Evolutionary conservation across 2,797 vertebrate species (phyloP).

Genomic region (Brachyrhaphis roseni): DNA sequence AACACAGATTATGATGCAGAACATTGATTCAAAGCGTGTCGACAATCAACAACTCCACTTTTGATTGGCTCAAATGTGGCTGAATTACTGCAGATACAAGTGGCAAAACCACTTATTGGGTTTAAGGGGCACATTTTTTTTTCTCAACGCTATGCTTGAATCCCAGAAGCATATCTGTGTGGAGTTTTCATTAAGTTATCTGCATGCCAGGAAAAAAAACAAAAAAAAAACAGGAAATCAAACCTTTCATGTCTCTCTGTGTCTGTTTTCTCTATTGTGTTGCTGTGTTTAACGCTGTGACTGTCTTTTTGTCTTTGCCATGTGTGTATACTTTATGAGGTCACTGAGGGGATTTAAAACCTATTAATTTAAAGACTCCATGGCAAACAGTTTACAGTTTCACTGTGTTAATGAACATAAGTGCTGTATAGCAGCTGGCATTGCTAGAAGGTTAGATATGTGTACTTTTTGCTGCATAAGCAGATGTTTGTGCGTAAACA

Average conservation of each 20-base stretch:
- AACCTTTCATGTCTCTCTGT: constrained; percentile 42
- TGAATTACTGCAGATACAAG: neutral
- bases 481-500: constrained; percentile 77
- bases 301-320: constrained; percentile 39
- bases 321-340: constrained; percentile 58
- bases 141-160: neutral
- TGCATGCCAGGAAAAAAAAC: constrained; percentile 37
- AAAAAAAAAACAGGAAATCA: neutral
- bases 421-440: constrained; percentile 35
- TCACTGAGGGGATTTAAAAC: constrained; percentile 48
- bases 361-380: constrained; percentile 40
- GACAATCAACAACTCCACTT: neutral
- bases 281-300: constrained; percentile 13
- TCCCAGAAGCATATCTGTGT: neutral
- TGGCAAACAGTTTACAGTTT: constrained; percentile 51
- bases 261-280: constrained; percentile 11
- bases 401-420: constrained; percentile 54
- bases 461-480: constrained; percentile 44
- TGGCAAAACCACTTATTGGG: neutral
- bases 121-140: neutral
- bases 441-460: constrained; percentile 50
- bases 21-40: neutral
- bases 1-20: neutral
- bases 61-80: neutral
- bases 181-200: constrained; percentile 18